A percentile compares a stretch with the other conserved stretches of the same genome.
Evolutionary conservation across 2,888 invertebrate species (phyloP).

Genomic region (Drosophila siamana): DNA sequence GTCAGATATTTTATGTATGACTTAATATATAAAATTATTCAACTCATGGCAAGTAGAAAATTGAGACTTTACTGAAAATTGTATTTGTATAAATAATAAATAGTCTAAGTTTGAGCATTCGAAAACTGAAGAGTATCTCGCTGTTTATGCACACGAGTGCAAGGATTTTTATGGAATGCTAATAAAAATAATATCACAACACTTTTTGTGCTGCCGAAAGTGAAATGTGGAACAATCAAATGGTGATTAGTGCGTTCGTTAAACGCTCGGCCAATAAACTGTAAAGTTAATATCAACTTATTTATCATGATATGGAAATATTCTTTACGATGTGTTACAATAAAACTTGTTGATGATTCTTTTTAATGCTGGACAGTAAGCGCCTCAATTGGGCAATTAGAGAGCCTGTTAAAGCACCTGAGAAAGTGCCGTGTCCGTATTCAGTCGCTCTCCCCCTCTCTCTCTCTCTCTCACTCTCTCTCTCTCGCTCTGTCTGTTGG

Average conservation of each 20-base stretch:
- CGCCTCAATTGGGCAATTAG: constrained; percentile 58
- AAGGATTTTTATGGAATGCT: background rate
- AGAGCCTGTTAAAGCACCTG: constrained; percentile 60
- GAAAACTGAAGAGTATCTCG: background rate
- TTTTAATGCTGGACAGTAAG: constrained; percentile 49
- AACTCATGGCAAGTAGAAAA: too few species aligned
- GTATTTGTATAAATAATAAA: too few species aligned
- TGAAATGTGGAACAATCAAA: constrained; percentile 8
- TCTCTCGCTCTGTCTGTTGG: constrained; percentile 23
- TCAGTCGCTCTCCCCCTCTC: constrained; percentile 17
- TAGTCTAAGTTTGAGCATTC: too few species aligned
- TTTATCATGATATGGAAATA: constrained; percentile 13
- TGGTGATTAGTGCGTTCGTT: constrained; percentile 8
- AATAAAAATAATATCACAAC: background rate
- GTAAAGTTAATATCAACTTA: constrained; percentile 10
- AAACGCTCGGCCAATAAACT: constrained; percentile 15
- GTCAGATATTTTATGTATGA: too few species aligned
- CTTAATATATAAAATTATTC: too few species aligned
- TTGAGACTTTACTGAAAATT: too few species aligned
- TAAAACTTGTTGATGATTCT: constrained; percentile 42
- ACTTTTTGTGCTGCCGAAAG: background rate
- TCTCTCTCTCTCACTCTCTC: constrained; percentile 20
- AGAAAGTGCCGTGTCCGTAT: constrained; percentile 62
- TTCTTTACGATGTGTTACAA: constrained; percentile 50
- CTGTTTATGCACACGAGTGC: background rate